Base-by-base conservation (phyloP, 2,888 invertebrate genomes). In the Chrysodeixis includens region DNA sequence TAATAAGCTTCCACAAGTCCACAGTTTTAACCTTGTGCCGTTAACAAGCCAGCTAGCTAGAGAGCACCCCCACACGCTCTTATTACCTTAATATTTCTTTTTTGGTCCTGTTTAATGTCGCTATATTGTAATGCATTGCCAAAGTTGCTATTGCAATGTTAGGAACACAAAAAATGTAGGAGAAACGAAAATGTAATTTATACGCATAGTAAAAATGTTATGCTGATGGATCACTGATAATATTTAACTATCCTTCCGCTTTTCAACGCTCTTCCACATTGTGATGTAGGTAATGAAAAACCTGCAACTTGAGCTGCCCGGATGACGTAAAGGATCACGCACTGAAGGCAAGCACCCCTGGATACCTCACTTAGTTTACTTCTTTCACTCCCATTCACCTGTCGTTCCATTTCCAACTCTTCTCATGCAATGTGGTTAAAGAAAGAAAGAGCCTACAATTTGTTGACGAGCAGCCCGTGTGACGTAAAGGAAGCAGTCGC, bases 401-500 rank as follows among this genome's bases (percentile, higher is more conserved):
- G 51, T 65, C 64, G 57, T 76, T 56, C 61, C 62, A 66, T 63
- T 74, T 74, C 75, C 55, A 52, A 59, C 40, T 71, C 79, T 70
- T 77, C 64, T 74, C 67, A 75, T 64, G 68, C 69, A 69, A 74
- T 71, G 78, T 79, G 75, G 75, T 79, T 66, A 81, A 71, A 67
- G 73, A 74, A 63, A 61, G 69, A 73, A 74, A 73, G 73, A 79
- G 75, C 72, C 76, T 77, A 77, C 81, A 79, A 82, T 83, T 83
- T 86, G 87, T 86, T 90, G 83, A 90, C 87, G 82, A 85, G 86
- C 86, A 91, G 90, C 86, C 78, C 83, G 81, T 87, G 79, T 88
- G 84, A 86, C 81, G 86, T 87, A 86, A 88, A 95, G 97, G 88
- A 97, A 97, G 92, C 96, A 96, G 86, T 97, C 97, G 54, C 93